Evolutionary conservation across 2,113 vertebrate genomes (phyloP), one percentile per base, ranked within the genome.

Genomic region (Tiliqua scincoides): DNA sequence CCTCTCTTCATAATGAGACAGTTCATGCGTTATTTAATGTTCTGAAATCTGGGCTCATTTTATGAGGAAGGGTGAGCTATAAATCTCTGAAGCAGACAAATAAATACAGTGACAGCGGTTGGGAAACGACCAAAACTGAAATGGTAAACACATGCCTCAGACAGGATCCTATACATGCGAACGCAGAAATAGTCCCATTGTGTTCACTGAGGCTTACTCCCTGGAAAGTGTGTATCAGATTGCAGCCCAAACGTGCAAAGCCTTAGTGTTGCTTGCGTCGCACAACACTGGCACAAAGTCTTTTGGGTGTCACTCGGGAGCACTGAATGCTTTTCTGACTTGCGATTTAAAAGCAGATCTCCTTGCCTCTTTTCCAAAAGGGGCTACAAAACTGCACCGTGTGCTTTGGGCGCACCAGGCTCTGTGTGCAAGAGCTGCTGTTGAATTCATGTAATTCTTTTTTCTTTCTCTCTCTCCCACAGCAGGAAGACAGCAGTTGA

Each of bases 401-500:
- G 27, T n/a, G 14, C 27, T 30, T 52, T 14, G 11, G 7, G 25
- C 32, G 54, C 11, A 5, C 2, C 10, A 17, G 54, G 54, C 10
- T 57, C 79, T 20, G 14, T 12, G 12, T 40, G 30, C 6, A 0
- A 25, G 3, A 82, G 21, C 27, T 5, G 6, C 1, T 20, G 86
- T 35, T 32, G 76, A 40, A 48, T 86, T 67, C 52, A 40, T 11
- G 17, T 35, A 14, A 23, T 74, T 62, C 79, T 1, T 0, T 54
- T n/a, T 27, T 61, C 27, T 43, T 3, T 43, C 71, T 30, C 30
- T 67, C 37, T 89, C 68, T 93, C 32, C 35, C 63, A 84, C n/a
- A 30, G 85, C 89, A 96, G 94, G 87, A 95, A 96, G 68, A 72
- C 72, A 0, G 48, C 82, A 0, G 59, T 1, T 0, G 90, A 94